These are phyloP conservation scores for Isurus oxyrinchus DNA, from an alignment of 2,113 vertebrate genomes.

Conservation along the genomic window DNA sequence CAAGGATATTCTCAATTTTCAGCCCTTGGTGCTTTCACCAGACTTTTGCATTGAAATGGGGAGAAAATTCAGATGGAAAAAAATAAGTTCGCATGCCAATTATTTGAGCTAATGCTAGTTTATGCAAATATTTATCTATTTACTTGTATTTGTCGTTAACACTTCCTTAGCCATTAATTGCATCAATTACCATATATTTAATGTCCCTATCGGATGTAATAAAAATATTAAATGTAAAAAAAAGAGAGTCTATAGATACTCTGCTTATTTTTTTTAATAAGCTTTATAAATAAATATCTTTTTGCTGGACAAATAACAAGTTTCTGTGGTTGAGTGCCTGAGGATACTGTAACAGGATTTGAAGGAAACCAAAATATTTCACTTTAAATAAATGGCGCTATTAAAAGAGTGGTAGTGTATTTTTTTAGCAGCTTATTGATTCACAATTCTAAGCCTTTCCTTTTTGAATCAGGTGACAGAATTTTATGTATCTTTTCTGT, in stretches of 20 bases:
- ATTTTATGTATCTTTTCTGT: conserved; percentile 34
- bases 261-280: conserved; percentile 37
- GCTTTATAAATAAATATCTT: conserved; percentile 35
- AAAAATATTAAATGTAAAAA: conserved; percentile 33
- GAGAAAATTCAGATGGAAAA: conserved; percentile 16
- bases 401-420: conserved; percentile 33
- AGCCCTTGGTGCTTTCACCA: not conserved
- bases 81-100: not conserved
- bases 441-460: conserved; percentile 31
- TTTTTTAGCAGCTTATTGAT: conserved; percentile 35
- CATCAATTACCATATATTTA: conserved; percentile 22
- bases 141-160: conserved; percentile 30
- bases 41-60: not conserved
- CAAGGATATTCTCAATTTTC: not conserved
- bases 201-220: conserved; percentile 30
- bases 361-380: conserved; percentile 38
- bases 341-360: conserved; percentile 35
- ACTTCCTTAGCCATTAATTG: conserved; percentile 21
- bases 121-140: conserved; percentile 31
- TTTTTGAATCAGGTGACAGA: conserved; percentile 25
- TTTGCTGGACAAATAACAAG: conserved; percentile 29
- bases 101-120: conserved; percentile 25
- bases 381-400: conserved; percentile 36
- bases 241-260: conserved; percentile 7
- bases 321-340: conserved; percentile 35